phyloP scores from a whole-genome alignment of 1,140 invertebrate species.

The Apis cerana region DNA sequence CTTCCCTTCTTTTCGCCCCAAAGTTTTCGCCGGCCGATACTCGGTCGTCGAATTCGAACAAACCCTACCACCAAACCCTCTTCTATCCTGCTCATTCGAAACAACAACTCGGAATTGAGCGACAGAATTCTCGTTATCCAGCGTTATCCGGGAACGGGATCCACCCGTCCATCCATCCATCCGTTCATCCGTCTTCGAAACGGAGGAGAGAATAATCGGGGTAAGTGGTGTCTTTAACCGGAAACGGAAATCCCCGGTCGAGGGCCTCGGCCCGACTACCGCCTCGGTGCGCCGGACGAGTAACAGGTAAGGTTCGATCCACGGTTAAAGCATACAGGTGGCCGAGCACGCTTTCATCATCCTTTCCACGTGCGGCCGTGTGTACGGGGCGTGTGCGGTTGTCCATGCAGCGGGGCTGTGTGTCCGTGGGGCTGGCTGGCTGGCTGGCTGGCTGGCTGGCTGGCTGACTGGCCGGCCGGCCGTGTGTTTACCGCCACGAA shows the following conservation, averaged over 20 bases:
- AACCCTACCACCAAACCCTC: too few relatives aligned
- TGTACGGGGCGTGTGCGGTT: constrained; percentile 37
- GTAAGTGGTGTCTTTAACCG: constrained; percentile 60
- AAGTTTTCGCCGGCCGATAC: not conserved
- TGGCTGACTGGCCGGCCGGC: too few relatives aligned
- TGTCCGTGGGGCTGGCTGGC: not conserved
- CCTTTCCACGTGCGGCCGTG: constrained; percentile 57
- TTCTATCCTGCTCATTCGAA: too few relatives aligned
- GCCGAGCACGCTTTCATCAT: constrained; percentile 73
- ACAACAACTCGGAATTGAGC: not conserved
- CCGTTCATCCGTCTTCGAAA: too few relatives aligned
- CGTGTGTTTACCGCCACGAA: constrained; percentile 65
- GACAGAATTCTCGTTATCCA: not conserved
- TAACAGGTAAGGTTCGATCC: constrained; percentile 81
- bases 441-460: too few relatives aligned
- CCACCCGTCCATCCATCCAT: not conserved
- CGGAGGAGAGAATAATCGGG: constrained; percentile 42
- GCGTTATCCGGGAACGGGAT: not conserved
- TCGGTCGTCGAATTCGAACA: not conserved
- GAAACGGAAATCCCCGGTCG: constrained; percentile 67
- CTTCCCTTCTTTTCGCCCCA: not conserved
- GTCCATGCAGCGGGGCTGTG: constrained; percentile 13
- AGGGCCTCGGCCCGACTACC: constrained; percentile 56
- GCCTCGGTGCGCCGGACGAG: constrained; percentile 66
- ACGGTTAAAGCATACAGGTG: constrained; percentile 80